These are phyloP conservation scores for Donacobius atricapilla DNA, from an alignment of 2,113 vertebrate genomes.

Conservation along the genomic window DNA sequence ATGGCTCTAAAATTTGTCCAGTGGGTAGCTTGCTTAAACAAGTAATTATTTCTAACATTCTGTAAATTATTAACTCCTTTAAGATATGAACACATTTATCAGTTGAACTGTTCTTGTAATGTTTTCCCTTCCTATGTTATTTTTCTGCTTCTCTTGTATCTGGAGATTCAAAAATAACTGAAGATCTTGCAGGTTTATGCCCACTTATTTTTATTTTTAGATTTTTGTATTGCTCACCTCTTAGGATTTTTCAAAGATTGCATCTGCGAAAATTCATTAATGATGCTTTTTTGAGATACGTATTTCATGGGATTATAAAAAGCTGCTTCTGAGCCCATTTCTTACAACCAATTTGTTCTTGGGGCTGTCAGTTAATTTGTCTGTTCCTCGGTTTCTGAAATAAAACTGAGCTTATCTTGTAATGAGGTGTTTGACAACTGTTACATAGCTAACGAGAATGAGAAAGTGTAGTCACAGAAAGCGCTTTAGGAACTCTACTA, in stretches of 20 bases:
- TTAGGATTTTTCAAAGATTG: neutral
- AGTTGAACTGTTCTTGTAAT: neutral
- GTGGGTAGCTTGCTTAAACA: neutral
- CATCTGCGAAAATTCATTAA: neutral
- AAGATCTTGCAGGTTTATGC: neutral
- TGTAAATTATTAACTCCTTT: slow-evolving; percentile 1
- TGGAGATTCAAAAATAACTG: neutral
- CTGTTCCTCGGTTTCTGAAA: slow-evolving; percentile 12
- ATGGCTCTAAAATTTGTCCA: neutral
- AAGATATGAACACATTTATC: neutral
- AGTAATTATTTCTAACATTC: neutral
- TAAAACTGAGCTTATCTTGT: slow-evolving; percentile 2
- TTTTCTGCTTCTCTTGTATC: neutral
- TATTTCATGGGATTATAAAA: slow-evolving; percentile 13
- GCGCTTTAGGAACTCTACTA: neutral
- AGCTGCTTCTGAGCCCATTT: neutral
- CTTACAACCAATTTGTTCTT: slow-evolving; percentile 3
- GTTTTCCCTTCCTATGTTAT: neutral
- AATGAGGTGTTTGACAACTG: neutral
- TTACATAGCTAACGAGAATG: neutral
- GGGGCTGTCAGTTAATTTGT: neutral
- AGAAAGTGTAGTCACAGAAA: neutral
- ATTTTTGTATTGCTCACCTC: neutral
- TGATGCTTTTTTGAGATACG: neutral
- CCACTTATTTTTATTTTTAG: neutral